Evolutionary conservation across 2,113 vertebrate genomes (phyloP).

Genomic region (Calyptomena viridis): DNA sequence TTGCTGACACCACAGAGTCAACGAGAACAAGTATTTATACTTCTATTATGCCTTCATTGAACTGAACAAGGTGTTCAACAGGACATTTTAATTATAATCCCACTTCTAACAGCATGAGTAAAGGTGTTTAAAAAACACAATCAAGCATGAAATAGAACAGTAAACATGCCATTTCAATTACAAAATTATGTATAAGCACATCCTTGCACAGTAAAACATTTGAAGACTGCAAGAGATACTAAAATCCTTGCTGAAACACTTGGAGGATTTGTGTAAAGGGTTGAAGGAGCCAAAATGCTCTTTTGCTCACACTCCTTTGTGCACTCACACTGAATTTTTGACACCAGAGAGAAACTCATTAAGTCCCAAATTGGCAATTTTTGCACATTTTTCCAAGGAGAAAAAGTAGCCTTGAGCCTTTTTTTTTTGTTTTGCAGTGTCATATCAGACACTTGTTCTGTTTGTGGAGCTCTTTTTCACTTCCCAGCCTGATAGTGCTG

Average conservation of each 20-base stretch:
- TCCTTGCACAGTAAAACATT: constrained; percentile 49
- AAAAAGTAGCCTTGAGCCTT: background rate
- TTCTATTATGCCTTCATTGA: constrained; percentile 66
- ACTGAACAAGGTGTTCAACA: constrained; percentile 72
- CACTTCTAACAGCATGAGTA: constrained; percentile 48
- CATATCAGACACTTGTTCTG: background rate
- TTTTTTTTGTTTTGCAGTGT: background rate
- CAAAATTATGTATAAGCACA: constrained; percentile 60
- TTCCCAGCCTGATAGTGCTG: background rate
- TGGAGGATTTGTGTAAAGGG: background rate
- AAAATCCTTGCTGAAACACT: constrained; percentile 28
- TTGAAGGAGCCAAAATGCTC: constrained; percentile 19
- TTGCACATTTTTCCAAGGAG: constrained; percentile 48
- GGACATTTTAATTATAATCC: constrained; percentile 66
- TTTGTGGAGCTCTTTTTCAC: background rate
- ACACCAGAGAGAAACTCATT: constrained; percentile 8
- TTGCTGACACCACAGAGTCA: constrained; percentile 63
- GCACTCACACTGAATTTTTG: constrained; percentile 12
- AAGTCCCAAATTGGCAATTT: constrained; percentile 42
- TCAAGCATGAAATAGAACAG: constrained; percentile 69
- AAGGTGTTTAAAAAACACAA: constrained; percentile 65
- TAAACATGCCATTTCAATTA: constrained; percentile 67
- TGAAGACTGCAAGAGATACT: constrained; percentile 6
- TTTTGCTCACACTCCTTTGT: constrained; percentile 19
- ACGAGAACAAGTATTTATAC: constrained; percentile 66